Conservation (phyloP, 2,113 vertebrate genomes). For the Dascyllus trimaculatus region DNA sequence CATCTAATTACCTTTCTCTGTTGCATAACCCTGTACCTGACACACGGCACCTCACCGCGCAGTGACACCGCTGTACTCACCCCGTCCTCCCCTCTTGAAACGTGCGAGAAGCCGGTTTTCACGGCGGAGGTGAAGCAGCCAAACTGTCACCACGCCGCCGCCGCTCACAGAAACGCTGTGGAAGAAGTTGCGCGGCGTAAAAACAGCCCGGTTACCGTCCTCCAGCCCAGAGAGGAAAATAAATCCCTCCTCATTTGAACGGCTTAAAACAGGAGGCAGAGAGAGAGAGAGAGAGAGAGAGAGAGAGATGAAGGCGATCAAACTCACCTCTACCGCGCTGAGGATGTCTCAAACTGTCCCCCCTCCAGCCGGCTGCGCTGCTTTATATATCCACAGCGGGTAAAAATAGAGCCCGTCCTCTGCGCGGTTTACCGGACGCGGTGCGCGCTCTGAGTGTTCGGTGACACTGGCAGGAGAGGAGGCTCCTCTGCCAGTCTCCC, state of each 20-base stretch:
- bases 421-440: conserved; percentile 47
- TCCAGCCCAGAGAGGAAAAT: conserved; percentile 8
- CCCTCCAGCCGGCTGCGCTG: conserved; percentile 28
- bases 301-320: conserved; percentile 55
- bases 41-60: conserved; percentile 24
- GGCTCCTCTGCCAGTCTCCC: conserved; percentile 57
- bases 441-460: conserved; percentile 19
- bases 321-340: conserved; percentile 67
- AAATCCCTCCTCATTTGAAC: conserved; percentile 39
- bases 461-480: conserved; percentile 15
- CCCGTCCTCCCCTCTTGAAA: conserved; percentile 38
- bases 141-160: conserved; percentile 25
- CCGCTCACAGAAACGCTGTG: not conserved
- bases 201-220: not conserved
- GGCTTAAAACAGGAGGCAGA: conserved; percentile 47
- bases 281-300: too few species aligned
- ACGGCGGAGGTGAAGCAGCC: not conserved
- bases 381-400: conserved; percentile 69
- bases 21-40: conserved; percentile 46
- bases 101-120: conserved; percentile 36
- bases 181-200: conserved; percentile 21
- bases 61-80: conserved; percentile 51
- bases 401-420: conserved; percentile 71
- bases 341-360: conserved; percentile 59
- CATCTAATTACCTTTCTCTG: conserved; percentile 48